Conservation (phyloP, 2,888 invertebrate species). For the Serrognathus titanus region DNA sequence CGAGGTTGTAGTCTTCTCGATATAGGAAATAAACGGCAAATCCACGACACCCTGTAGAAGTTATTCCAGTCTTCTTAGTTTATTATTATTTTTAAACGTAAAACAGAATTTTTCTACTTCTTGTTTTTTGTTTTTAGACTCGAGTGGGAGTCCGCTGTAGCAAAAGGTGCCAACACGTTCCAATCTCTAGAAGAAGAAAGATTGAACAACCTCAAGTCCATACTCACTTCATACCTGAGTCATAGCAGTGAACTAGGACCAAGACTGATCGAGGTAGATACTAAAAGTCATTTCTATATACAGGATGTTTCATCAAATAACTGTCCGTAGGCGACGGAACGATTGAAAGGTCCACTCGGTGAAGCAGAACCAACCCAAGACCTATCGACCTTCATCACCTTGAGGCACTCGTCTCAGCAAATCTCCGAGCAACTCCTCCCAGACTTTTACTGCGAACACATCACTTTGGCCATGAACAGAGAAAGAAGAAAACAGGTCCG, state of each 20-base stretch:
- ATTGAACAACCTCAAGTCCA: constrained; percentile 72
- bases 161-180: constrained; percentile 81
- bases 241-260: constrained; percentile 72
- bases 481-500: constrained; percentile 78
- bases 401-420: constrained; percentile 60
- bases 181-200: constrained; percentile 89
- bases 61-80: too few relatives aligned
- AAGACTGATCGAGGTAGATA: constrained; percentile 63
- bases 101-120: too few relatives aligned
- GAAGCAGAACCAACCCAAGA: constrained; percentile 70
- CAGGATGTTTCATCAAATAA: not conserved
- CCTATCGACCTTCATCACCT: constrained; percentile 61
- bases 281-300: not conserved
- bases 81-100: too few relatives aligned
- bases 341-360: constrained; percentile 65
- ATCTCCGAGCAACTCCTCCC: constrained; percentile 80
- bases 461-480: constrained; percentile 87
- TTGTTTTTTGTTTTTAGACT: constrained; percentile 52
- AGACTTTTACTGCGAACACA: constrained; percentile 94
- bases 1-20: too few relatives aligned
- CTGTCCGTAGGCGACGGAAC: constrained; percentile 73
- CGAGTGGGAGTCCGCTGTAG: constrained; percentile 89
- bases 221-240: constrained; percentile 63
- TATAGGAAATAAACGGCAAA: too few relatives aligned
- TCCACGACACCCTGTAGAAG: too few relatives aligned